phyloP scores from a whole-genome alignment of 2,113 vertebrate species.

The Sebastes schlegelii region DNA sequence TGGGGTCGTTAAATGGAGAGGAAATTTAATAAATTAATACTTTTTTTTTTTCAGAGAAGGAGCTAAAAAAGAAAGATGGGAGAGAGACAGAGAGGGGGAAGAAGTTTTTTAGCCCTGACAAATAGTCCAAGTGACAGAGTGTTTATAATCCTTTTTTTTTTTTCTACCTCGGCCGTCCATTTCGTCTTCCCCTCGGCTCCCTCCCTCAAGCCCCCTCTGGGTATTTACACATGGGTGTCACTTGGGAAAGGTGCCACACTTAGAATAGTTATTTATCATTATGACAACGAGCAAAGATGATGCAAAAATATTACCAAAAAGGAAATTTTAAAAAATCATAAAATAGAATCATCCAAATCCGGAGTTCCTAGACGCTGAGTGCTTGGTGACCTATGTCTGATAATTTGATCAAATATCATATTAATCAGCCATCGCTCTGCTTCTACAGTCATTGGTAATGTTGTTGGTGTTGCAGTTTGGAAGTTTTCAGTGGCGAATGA shows the following conservation, averaged over 20 bases:
- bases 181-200: conserved; percentile 7
- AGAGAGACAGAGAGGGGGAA: conserved; percentile 4
- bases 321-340: not conserved
- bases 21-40: conserved; percentile 85
- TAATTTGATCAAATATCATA: conserved; percentile 5
- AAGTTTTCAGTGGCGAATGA: not conserved
- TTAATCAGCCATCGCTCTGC: not conserved
- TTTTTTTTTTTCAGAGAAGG: conserved; percentile 44
- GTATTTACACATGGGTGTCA: conserved; percentile 40
- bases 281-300: not conserved
- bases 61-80: conserved; percentile 67
- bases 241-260: conserved; percentile 26
- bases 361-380: not conserved
- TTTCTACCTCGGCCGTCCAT: conserved; percentile 23
- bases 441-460: not conserved
- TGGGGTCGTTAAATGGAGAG: conserved; percentile 84
- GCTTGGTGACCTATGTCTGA: not conserved
- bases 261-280: conserved; percentile 9
- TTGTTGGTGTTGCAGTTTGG: not conserved
- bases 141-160: conserved; percentile 36
- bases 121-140: conserved; percentile 58
- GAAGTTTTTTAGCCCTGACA: conserved; percentile 63
- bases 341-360: not conserved
- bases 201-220: conserved; percentile 4
- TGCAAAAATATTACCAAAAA: not conserved